Percentiles rank a stretch among this genome's conserved stretches.
These are phyloP conservation scores for Gymnoscelis rufifasciata DNA, from an alignment of 2,888 invertebrate species.

Conservation along the genomic window DNA sequence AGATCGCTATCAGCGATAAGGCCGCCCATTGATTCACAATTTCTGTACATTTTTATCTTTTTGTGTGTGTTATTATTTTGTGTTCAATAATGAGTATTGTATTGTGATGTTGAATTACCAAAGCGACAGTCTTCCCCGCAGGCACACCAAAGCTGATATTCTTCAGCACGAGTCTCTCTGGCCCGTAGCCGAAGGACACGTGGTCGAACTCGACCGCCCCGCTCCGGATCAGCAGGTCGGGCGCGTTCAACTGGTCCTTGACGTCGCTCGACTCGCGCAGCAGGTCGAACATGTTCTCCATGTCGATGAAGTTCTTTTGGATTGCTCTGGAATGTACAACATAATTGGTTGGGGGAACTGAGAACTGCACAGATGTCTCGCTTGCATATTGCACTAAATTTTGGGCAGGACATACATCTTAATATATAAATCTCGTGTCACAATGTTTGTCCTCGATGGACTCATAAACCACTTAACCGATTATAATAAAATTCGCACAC, in stretches of 20 bases:
- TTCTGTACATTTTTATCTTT: too few species aligned
- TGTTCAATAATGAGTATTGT: too few species aligned
- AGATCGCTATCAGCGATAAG: too few species aligned
- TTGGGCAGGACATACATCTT: too few species aligned
- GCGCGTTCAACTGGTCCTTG: slow-evolving; percentile 89
- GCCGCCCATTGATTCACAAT: too few species aligned
- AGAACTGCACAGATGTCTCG: too few species aligned
- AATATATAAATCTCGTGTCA: too few species aligned
- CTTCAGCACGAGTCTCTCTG: slow-evolving; percentile 86
- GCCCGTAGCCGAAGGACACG: slow-evolving; percentile 92
- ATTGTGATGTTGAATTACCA: slow-evolving; percentile 70
- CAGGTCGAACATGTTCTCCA: slow-evolving; percentile 99
- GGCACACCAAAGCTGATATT: slow-evolving; percentile 89
- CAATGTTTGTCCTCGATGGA: too few species aligned
- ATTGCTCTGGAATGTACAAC: slow-evolving; percentile 83
- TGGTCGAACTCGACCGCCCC: slow-evolving; percentile 92
- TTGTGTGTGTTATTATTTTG: too few species aligned
- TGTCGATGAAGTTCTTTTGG: slow-evolving; percentile 98
- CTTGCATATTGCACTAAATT: too few species aligned
- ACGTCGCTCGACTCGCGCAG: slow-evolving; percentile 93
- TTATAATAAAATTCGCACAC: too few species aligned
- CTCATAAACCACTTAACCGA: too few species aligned
- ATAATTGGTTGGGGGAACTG: neutral
- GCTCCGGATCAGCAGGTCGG: slow-evolving; percentile 82
- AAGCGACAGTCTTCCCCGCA: slow-evolving; percentile 90